A percentile compares a stretch with the other conserved stretches of the same genome.
Conservation (phyloP, 92 coral and sea anemone genomes). For the Hydrozoanthus gracilis region DNA sequence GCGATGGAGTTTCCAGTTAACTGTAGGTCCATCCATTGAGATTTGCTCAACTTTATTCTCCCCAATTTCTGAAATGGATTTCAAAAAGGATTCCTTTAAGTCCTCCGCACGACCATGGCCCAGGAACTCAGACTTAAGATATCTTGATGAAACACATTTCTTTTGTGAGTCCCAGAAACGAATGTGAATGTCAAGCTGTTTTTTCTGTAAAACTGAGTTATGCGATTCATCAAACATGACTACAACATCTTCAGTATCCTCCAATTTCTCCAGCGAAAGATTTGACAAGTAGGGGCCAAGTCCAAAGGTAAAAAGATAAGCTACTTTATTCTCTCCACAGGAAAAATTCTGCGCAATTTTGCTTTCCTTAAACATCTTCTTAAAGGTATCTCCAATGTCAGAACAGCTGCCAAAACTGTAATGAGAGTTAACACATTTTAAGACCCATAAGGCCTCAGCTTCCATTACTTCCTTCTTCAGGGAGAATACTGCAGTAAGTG, state of each 20-base stretch:
- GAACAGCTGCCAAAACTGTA: background rate
- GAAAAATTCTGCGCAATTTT: background rate
- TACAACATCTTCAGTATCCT: slow-evolving; percentile 14
- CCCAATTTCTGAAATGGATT: slow-evolving; percentile 29
- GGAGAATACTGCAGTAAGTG: slow-evolving; percentile 7
- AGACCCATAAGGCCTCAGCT: slow-evolving; percentile 12
- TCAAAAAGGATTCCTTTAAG: slow-evolving; percentile 11
- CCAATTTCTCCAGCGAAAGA: slow-evolving; percentile 17
- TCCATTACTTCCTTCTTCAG: slow-evolving; percentile 5
- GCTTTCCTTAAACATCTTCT: background rate
- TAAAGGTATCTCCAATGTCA: background rate
- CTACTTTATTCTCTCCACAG: background rate
- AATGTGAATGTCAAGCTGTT: background rate
- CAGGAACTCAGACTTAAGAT: background rate
- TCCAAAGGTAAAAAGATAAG: slow-evolving; percentile 10
- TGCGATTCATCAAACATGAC: slow-evolving; percentile 7
- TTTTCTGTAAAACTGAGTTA: background rate
- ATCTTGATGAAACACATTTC: background rate
- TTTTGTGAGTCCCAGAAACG: slow-evolving; percentile 1
- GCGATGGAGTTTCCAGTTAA: slow-evolving; percentile 18
- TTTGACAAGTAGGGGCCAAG: slow-evolving; percentile 5
- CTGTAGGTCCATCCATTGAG: slow-evolving; percentile 19
- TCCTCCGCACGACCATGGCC: slow-evolving; percentile 1
- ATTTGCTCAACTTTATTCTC: background rate
- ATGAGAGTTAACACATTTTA: background rate